Evolutionary conservation across 2,113 vertebrate species (phyloP).

Genomic region (Boleophthalmus pectinirostris): DNA sequence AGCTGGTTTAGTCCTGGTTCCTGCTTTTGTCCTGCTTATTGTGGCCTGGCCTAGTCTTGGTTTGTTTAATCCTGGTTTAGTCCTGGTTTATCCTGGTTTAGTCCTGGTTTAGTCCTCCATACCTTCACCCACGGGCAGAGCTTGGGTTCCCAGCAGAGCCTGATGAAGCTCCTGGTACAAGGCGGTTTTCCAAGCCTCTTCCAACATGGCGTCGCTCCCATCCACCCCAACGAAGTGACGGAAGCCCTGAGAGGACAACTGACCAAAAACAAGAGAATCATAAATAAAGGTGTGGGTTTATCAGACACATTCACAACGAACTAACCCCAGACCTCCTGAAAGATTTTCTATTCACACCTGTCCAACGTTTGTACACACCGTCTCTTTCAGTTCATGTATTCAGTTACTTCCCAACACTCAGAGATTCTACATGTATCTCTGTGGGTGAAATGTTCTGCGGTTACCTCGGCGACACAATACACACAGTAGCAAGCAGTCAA

Average conservation of each 20-base stretch:
- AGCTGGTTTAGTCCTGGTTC: not conserved
- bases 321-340: no score
- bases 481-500: no score
- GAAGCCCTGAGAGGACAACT: slow-evolving; percentile 42
- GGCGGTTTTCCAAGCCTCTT: not conserved
- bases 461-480: no score
- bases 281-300: no score
- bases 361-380: no score
- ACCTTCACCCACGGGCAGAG: slow-evolving; percentile 27
- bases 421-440: no score
- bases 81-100: not conserved
- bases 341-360: no score
- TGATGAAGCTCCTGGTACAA: slow-evolving; percentile 29
- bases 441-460: no score
- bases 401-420: no score
- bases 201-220: slow-evolving; percentile 32
- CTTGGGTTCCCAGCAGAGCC: slow-evolving; percentile 36
- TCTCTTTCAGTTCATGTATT: no score
- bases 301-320: no score
- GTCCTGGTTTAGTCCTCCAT: not conserved
- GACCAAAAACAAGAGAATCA: not conserved
- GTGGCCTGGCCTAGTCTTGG: not conserved
- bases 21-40: no score
- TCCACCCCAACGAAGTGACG: slow-evolving; percentile 43
- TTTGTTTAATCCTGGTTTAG: not conserved